A percentile compares a stretch with the other conserved stretches of the same genome.
These are phyloP conservation scores for Pachymerium ferrugineum DNA, from an alignment of 2,888 invertebrate species.

Conservation along the genomic window DNA sequence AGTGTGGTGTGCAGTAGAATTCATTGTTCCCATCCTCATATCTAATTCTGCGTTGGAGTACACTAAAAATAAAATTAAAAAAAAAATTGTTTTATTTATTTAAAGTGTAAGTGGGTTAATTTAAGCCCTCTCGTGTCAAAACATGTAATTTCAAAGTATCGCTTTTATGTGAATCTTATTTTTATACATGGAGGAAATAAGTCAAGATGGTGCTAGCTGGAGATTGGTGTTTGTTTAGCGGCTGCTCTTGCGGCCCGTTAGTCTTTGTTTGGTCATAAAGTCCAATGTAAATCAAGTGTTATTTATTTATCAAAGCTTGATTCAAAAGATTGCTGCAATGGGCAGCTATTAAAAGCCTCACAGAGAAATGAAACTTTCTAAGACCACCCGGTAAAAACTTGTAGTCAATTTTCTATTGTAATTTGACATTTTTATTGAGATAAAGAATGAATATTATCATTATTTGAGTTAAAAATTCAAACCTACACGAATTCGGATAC, in stretches of 20 bases:
- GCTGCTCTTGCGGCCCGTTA: background rate
- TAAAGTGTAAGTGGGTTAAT: background rate
- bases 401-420: background rate
- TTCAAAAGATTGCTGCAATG: conserved; percentile 1
- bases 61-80: background rate
- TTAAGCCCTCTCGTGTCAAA: background rate
- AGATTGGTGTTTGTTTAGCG: background rate
- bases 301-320: conserved; percentile 20
- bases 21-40: background rate
- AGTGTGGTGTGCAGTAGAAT: background rate
- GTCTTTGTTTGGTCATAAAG: conserved; percentile 18
- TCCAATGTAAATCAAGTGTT: conserved; percentile 28
- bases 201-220: background rate
- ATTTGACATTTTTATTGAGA: background rate
- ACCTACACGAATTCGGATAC: conserved; percentile 20
- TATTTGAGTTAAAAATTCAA: background rate
- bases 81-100: background rate
- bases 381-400: background rate
- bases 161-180: too few relatives aligned
- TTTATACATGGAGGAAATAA: background rate
- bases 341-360: background rate
- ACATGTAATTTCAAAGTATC: too few relatives aligned
- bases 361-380: background rate
- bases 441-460: too few relatives aligned
- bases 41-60: background rate